Base-by-base conservation (phyloP, 2,888 invertebrate species). In the Eilema caniola region DNA sequence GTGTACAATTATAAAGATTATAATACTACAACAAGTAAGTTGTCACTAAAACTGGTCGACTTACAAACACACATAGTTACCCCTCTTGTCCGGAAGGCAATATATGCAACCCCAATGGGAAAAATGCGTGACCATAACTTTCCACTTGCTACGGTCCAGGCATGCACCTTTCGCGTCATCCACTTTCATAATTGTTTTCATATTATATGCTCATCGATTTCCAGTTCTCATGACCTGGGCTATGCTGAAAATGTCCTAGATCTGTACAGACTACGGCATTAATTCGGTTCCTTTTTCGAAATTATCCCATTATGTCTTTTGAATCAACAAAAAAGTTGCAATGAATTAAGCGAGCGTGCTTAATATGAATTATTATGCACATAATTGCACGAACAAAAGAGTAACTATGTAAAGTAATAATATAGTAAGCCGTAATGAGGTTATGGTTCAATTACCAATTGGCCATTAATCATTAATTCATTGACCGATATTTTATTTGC, bases 381-480 rank as follows among this genome's bases (percentile, higher is more conserved):
- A 20, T 47, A 47, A 47, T 47, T 47, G 20, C 47, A 47, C 20
- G 47, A 47, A 53, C 3, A 53, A 53, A 53, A n/a, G 53, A n/a
- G 8, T 53, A 20, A 47, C 20, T 47, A 47, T 47, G 16, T 47
- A 20, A 8, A 41, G 53, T 53, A 53, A n/a, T 53, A n/a, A 53
- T 53, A 20, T 47, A 16, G 47, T 20, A 53, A 53, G 20, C 20
- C 8, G 10, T 53, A 53, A 53, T 53, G 53, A 53, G 53, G 53
- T 53, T 53, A 53, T 53, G 53, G 53, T 53, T 53, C 53, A 59
- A 59, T 59, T 59, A 59, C 59, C 24, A 16, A 59, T 16, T 25
- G 24, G 4, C 59, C 59, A 59, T 25, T 59, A 59, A 59, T 59
- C 59, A 59, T 4, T 12, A 14, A 59, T 25, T 24, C 59, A 59